Percentiles rank a stretch among this genome's conserved stretches.
These are phyloP conservation scores for Malacoctenus gilli DNA, from an alignment of 2,797 vertebrate genomes.

Conservation along the genomic window DNA sequence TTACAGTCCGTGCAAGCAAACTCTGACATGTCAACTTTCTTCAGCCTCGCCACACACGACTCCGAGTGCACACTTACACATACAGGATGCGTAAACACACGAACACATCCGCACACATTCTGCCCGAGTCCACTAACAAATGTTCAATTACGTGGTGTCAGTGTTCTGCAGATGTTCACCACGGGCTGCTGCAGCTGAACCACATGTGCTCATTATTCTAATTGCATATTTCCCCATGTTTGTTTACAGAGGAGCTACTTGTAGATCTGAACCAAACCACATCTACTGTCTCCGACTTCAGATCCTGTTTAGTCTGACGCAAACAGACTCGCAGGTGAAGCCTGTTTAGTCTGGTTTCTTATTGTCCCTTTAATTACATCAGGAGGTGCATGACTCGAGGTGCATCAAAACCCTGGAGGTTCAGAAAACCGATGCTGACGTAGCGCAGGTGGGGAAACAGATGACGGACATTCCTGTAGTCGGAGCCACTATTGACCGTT, in stretches of 20 bases:
- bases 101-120: slow-evolving; percentile 10
- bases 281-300: slow-evolving; percentile 27
- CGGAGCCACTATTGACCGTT: too few species aligned
- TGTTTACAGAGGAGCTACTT: slow-evolving; percentile 48
- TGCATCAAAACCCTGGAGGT: too few species aligned
- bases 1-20: slow-evolving; percentile 54
- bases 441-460: too few species aligned
- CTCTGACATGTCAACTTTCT: slow-evolving; percentile 37
- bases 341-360: slow-evolving; percentile 60
- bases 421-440: too few species aligned
- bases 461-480: too few species aligned
- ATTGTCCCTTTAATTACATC: slow-evolving; percentile 46
- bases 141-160: slow-evolving; percentile 16
- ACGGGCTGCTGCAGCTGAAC: slow-evolving; percentile 9
- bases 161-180: slow-evolving; percentile 43
- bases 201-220: slow-evolving; percentile 44
- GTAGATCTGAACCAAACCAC: slow-evolving; percentile 39
- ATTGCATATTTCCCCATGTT: slow-evolving; percentile 55
- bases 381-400: slow-evolving; percentile 29
- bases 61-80: slow-evolving; percentile 6
- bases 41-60: slow-evolving; percentile 34
- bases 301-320: slow-evolving; percentile 61
- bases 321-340: slow-evolving; percentile 38
- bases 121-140: too few species aligned
- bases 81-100: slow-evolving; percentile 7